Evolutionary conservation across 1,140 invertebrate genomes (phyloP).

Genomic region (Mercenaria mercenaria): DNA sequence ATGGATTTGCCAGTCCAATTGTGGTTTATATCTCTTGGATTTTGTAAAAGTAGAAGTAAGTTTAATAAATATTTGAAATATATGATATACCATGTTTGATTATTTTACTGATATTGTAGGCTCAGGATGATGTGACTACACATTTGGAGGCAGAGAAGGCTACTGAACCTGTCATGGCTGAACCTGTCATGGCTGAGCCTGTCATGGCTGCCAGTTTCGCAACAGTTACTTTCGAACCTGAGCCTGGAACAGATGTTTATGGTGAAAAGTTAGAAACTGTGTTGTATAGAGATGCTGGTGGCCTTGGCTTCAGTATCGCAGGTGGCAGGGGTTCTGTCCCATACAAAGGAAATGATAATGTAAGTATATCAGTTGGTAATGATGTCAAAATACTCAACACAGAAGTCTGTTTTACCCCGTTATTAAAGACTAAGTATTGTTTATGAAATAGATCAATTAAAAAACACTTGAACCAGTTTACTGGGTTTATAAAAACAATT

Average conservation of each 20-base stretch:
- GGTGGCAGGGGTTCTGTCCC: slow-evolving; percentile 96
- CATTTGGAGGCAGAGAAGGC: not conserved
- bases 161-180: not conserved
- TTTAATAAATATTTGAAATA: no score
- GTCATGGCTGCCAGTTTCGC: slow-evolving; percentile 72
- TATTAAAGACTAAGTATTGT: no score
- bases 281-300: slow-evolving; percentile 95
- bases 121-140: not conserved
- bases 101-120: not conserved
- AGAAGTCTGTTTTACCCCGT: not conserved
- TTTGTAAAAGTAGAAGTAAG: no score
- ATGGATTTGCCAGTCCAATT: no score
- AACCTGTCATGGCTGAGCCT: not conserved
- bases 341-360: slow-evolving; percentile 89
- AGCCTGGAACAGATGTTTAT: slow-evolving; percentile 83
- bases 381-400: not conserved
- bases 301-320: slow-evolving; percentile 97
- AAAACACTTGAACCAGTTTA: no score
- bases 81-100: no score
- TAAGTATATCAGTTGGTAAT: slow-evolving; percentile 13
- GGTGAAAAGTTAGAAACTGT: slow-evolving; percentile 88
- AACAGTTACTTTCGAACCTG: slow-evolving; percentile 81
- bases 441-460: no score
- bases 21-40: no score
- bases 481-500: not conserved